Conservation (phyloP, 2,797 vertebrate genomes). For the Notoglanidium macrostoma region DNA sequence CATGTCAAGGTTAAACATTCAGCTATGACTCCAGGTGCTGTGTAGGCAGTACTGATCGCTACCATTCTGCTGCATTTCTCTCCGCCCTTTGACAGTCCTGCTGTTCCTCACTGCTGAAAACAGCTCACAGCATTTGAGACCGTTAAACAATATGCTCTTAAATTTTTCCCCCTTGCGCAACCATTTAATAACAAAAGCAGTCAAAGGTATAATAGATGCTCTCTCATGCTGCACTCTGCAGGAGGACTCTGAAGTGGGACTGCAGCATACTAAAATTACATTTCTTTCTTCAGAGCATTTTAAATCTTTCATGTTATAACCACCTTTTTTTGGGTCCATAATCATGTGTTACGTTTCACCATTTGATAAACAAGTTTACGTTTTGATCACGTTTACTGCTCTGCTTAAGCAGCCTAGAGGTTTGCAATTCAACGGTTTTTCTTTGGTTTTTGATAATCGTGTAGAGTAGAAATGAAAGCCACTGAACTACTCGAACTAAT, state of each 20-base stretch:
- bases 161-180: background rate
- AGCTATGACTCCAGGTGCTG: background rate
- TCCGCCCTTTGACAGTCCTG: background rate
- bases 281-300: conserved; percentile 2
- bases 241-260: background rate
- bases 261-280: background rate
- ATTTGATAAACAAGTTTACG: background rate
- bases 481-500: background rate
- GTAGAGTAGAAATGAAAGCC: background rate
- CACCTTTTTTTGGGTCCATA: background rate
- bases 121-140: background rate
- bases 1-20: conserved; percentile 43
- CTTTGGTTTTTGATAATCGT: conserved; percentile 9
- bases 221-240: background rate
- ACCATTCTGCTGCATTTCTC: background rate
- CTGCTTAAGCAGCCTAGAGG: background rate
- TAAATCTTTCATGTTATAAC: too few species aligned
- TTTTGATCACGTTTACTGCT: background rate
- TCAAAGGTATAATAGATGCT: too few species aligned
- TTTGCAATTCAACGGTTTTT: background rate
- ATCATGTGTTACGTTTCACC: background rate
- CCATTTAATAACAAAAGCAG: background rate
- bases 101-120: background rate
- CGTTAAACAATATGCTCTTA: background rate
- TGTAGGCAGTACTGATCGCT: background rate